Conservation (phyloP, 2,888 invertebrate species). For the Agriopis aurantiaria region DNA sequence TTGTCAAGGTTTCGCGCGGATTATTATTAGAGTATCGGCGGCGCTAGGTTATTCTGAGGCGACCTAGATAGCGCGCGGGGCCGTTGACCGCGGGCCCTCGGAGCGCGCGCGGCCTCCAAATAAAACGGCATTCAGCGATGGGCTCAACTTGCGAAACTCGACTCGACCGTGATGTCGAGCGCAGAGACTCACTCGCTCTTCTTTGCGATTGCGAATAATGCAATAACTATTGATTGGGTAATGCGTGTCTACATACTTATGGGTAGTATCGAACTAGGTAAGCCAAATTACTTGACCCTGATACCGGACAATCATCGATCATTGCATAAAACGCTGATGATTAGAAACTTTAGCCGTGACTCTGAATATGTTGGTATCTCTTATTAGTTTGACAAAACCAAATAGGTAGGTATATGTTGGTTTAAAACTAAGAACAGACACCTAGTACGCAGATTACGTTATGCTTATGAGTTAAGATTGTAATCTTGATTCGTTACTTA, state of each 20-base stretch:
- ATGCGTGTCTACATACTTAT: conserved; percentile 38
- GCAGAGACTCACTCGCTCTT: conserved; percentile 66
- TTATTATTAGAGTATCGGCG: conserved; percentile 86
- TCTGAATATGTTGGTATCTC: background rate
- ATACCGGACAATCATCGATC: conserved; percentile 17
- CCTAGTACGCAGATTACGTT: background rate
- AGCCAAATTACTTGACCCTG: conserved; percentile 26
- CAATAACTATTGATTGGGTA: conserved; percentile 65
- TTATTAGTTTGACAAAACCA: background rate
- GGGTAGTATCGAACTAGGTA: conserved; percentile 25
- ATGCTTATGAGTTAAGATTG: background rate
- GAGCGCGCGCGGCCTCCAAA: conserved; percentile 84
- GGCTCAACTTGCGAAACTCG: conserved; percentile 84
- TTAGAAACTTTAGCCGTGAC: conserved; percentile 4
- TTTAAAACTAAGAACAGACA: background rate
- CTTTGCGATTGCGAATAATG: conserved; percentile 71
- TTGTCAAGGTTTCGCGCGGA: conserved; percentile 76
- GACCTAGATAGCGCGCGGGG: conserved; percentile 84
- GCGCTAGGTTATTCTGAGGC: conserved; percentile 86
- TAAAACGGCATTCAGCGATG: conserved; percentile 86
- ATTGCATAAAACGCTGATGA: conserved; percentile 7
- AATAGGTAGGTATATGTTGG: background rate
- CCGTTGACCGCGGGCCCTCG: conserved; percentile 86
- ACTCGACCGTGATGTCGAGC: conserved; percentile 75
- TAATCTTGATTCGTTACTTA: conserved; percentile 6